Base-by-base conservation (phyloP, 2,888 invertebrate species). In the Zaprionus obscuricornis region DNA sequence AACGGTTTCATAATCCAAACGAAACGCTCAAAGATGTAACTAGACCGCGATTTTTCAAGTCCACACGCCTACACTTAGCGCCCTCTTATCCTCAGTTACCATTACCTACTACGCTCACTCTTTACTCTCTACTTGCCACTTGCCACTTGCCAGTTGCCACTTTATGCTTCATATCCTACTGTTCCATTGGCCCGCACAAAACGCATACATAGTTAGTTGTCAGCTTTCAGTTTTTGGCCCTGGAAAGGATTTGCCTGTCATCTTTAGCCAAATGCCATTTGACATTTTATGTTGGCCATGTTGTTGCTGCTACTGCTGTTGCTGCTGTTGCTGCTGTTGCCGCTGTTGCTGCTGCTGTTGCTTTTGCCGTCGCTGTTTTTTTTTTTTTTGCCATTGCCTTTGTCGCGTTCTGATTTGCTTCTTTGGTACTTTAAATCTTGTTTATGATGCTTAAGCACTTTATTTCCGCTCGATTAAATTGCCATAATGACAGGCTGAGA, bases 401-500 rank as follows among this genome's bases (percentile, higher is more conserved):
- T n/a, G 54, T 42, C 58, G 20, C 39, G 65, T 67, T 81, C 77
- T 81, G 77, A 77, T 77, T 77, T 77, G 81, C 71, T 71, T 81
- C 77, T 81, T 81, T 77, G 72, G 81, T 78, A 81, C 77, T 74
- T 81, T 77, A 77, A 81, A 77, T 77, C 77, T 81, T 77, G 82
- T 79, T 85, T 83, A 79, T 76, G 81, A 77, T 62, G 73, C 59
- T 79, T 73, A 79, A 76, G 77, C 77, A 84, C 77, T 85, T 81
- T 81, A 84, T 84, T 81, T 81, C 81, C 84, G 86, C 81, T 84
- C 86, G 84, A 81, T 81, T 85, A 85, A 85, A 76, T 84, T 67
- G 63, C 67, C 70, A 74, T 83, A 83, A 84, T 85, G 81, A 56
- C 71, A 42, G 72, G 40, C 62, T 51, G 54, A 52, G 68, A 73